Conservation (phyloP, 2,888 invertebrate species). For the Agonum fuliginosum region DNA sequence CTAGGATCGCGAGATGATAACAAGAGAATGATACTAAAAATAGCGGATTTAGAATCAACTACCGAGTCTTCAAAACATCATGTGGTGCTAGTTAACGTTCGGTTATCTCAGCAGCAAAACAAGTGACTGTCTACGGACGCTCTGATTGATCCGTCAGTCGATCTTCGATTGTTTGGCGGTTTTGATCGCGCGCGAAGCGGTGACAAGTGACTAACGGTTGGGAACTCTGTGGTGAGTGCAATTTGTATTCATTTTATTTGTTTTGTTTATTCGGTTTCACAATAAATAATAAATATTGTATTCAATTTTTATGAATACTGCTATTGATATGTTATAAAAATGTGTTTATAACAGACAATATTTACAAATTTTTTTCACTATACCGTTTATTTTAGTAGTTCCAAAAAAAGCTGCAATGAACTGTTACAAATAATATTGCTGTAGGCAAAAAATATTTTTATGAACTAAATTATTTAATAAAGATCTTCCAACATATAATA, state of each 20-base stretch:
- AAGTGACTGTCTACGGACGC: not conserved
- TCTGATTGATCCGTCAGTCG: slow-evolving; percentile 9
- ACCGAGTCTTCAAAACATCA: slow-evolving; percentile 43
- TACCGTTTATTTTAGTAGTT: no score
- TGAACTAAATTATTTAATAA: no score
- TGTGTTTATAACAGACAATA: no score
- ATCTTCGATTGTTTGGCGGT: slow-evolving; percentile 35
- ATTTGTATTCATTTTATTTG: not conserved
- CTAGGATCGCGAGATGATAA: slow-evolving; percentile 38
- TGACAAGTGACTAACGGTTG: slow-evolving; percentile 6
- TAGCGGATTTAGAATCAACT: slow-evolving; percentile 29
- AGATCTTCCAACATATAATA: no score
- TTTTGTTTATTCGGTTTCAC: no score
- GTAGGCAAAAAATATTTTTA: no score
- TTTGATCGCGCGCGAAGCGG: not conserved
- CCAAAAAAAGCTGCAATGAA: no score
- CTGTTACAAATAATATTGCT: no score
- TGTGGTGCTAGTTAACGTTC: slow-evolving; percentile 3
- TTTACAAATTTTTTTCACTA: no score
- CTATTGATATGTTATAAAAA: no score
- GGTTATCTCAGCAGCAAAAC: not conserved
- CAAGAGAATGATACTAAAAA: slow-evolving; percentile 49
- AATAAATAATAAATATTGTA: no score
- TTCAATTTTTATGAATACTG: no score
- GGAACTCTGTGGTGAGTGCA: not conserved